Evolutionary conservation across 2,113 vertebrate genomes (phyloP), one percentile per base, ranked within the genome.

Genomic region (Scatophagus argus): DNA sequence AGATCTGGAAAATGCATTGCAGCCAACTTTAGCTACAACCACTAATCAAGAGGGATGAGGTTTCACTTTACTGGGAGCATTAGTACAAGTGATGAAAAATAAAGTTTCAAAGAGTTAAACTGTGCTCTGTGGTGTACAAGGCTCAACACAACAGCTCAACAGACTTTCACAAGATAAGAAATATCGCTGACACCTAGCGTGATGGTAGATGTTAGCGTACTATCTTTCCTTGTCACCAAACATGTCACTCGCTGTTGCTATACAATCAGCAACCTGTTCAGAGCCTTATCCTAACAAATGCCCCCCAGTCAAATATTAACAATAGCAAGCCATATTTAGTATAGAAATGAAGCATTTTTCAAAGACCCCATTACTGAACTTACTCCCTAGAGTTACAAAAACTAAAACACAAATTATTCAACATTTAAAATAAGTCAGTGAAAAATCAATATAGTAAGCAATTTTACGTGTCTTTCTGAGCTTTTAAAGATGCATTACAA

Each of bases 181-280:
- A 82, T 78, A 86, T 86, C 78, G 5, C 27, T 51, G 56, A 82
- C 79, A 84, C 77, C 52, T 44, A 41, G 43, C 32, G 47, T 77
- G 82, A 82, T 66, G 27, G 23, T 17, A 80, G 62, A 82, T 86
- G 88, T 84, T 84, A 54, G 36, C 5, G 6, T 25, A 59, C 62
- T 82, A 76, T 72, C 84, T 82, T 52, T 62, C 71, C 77, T 85
- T 88, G 89, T 89, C 75, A 84, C 82, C 63, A 87, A 90, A 91
- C 89, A 87, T 72, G 65, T 64, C 49, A 25, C 69, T 78, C 6
- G n/a, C 56, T 79, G 44, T 46, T 27, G 49, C 52, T 52, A 39
- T 39, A 79, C 82, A 75, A 73, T 87, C 79, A 85, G 82, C 87
- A 79, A 36, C 46, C 47, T 85, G 78, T 77, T 87, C 68, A 49